Conservation (phyloP, 2,888 invertebrate genomes). For the Tenthredo mesomela region DNA sequence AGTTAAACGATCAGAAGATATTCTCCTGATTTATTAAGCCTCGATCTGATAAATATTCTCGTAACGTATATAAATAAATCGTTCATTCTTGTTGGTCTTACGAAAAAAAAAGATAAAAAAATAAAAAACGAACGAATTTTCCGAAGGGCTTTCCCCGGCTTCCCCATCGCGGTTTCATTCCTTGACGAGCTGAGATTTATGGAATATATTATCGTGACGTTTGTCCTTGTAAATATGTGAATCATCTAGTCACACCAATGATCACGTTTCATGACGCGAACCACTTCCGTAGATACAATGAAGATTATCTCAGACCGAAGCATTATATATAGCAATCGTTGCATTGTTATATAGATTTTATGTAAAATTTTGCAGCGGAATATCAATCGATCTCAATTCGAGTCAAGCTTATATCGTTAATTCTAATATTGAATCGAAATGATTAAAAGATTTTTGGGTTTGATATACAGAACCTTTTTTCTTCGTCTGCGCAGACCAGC, state of each 20-base stretch:
- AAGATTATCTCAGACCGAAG: neutral
- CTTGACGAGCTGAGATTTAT: neutral
- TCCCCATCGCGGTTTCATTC: neutral
- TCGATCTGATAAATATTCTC: neutral
- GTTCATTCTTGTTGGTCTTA: neutral
- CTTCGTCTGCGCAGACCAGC: neutral
- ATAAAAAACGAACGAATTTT: neutral
- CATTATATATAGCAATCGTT: neutral
- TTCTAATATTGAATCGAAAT: too few species aligned
- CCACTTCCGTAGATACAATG: constrained; percentile 12
- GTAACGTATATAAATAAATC: neutral
- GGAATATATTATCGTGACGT: neutral
- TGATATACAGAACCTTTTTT: neutral
- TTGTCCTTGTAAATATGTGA: constrained; percentile 26
- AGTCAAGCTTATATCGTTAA: too few species aligned
- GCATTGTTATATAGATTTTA: neutral
- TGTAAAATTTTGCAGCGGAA: neutral
- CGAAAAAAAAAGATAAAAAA: neutral
- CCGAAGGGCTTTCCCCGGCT: neutral
- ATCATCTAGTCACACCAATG: constrained; percentile 15
- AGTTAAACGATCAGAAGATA: constrained; percentile 1
- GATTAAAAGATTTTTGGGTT: neutral
- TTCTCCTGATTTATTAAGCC: neutral
- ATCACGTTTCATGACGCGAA: constrained; percentile 25
- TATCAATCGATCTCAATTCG: too few species aligned